Evolutionary conservation across 2,113 vertebrate genomes (phyloP).

Genomic region (Osmerus mordax): DNA sequence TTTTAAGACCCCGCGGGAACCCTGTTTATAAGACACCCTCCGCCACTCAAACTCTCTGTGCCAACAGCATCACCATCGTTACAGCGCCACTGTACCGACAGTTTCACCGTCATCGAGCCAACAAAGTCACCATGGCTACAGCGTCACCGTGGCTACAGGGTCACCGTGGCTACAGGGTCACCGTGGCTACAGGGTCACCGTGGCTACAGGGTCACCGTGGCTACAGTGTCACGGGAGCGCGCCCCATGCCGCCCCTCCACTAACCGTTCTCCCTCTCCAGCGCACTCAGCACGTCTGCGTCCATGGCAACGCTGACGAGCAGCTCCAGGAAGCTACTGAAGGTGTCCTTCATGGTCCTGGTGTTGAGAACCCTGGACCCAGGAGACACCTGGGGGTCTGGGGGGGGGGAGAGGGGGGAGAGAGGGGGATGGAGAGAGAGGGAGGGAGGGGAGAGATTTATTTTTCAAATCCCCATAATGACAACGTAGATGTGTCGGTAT

Average conservation of each 20-base stretch:
- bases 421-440: neutral
- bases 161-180: no score
- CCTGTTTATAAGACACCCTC: no score
- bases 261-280: conserved; percentile 91
- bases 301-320: conserved; percentile 88
- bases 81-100: no score
- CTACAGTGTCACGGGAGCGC: no score
- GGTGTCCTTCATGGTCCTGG: conserved; percentile 98
- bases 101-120: no score
- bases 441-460: neutral
- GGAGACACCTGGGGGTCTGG: conserved; percentile 70
- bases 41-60: no score
- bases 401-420: conserved; percentile 78
- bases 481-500: neutral
- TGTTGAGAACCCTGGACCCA: conserved; percentile 87
- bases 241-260: neutral
- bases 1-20: no score
- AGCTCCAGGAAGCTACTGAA: conserved; percentile 96
- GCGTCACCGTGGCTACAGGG: no score
- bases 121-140: no score
- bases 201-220: no score
- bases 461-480: neutral
- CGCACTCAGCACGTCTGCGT: conserved; percentile 86
- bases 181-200: no score
- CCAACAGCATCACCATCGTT: no score